A percentile compares a stretch with the other conserved stretches of the same genome.
phyloP scores from a whole-genome alignment of 2,888 invertebrate genomes.

The Chirona hameri region DNA sequence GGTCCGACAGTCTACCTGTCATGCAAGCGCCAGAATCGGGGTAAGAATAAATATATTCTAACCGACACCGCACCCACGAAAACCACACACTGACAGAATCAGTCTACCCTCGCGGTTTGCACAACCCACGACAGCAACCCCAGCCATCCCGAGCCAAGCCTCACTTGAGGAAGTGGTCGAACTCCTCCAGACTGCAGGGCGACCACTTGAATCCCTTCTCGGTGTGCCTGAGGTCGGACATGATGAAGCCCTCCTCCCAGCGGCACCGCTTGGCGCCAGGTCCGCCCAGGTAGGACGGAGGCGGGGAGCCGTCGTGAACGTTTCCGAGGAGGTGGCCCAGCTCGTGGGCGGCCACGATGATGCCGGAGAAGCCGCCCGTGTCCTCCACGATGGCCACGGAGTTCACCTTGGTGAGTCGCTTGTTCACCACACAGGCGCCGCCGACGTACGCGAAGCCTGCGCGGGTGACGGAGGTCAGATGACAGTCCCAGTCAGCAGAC shows the following conservation, averaged over 20 bases:
- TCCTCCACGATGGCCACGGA: slow-evolving; percentile 95
- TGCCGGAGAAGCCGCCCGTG: slow-evolving; percentile 92
- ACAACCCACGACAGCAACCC: too few species aligned
- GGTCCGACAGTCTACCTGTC: too few species aligned
- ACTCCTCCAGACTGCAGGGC: slow-evolving; percentile 84
- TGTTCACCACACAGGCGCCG: slow-evolving; percentile 93
- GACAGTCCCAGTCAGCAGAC: neutral
- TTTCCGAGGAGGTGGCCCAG: slow-evolving; percentile 94
- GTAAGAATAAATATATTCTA: neutral
- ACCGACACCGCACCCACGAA: neutral
- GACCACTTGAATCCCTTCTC: slow-evolving; percentile 95
- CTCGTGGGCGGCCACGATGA: slow-evolving; percentile 94
- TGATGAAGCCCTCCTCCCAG: slow-evolving; percentile 95
- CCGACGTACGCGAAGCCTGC: slow-evolving; percentile 93
- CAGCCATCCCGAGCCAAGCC: slow-evolving; percentile 41
- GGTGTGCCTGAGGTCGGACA: slow-evolving; percentile 90
- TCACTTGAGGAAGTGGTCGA: slow-evolving; percentile 92
- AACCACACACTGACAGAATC: neutral
- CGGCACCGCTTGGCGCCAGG: slow-evolving; percentile 91
- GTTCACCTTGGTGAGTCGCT: slow-evolving; percentile 86
- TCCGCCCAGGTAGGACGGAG: slow-evolving; percentile 88
- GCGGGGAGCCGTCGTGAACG: slow-evolving; percentile 93
- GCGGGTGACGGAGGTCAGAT: slow-evolving; percentile 30
- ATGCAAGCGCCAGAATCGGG: too few species aligned
- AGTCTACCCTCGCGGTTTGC: too few species aligned